A percentile compares a stretch with the other conserved stretches of the same genome.
Conservation (phyloP, 2,888 invertebrate species). For the Shargacucullia verbasci region DNA sequence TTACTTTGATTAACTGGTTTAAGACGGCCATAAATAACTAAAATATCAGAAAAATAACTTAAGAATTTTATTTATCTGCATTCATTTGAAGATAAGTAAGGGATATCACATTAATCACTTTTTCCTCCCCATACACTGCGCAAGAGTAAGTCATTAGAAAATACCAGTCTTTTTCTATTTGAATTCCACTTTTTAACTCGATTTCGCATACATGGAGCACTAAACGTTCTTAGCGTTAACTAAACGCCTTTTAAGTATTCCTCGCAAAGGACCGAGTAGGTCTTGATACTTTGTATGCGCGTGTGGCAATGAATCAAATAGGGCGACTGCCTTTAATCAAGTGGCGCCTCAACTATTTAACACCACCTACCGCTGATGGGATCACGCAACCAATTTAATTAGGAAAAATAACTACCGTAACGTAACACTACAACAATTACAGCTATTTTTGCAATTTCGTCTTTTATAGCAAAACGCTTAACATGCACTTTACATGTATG, state of each 20-base stretch:
- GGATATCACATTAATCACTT: constrained; percentile 16
- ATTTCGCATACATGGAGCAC: constrained; percentile 40
- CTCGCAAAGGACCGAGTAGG: constrained; percentile 40
- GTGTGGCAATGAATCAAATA: constrained; percentile 45
- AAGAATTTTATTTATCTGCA: constrained; percentile 10
- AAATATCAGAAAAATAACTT: constrained; percentile 4
- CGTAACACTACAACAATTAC: constrained; percentile 17
- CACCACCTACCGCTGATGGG: constrained; percentile 29
- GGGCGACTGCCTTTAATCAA: constrained; percentile 39
- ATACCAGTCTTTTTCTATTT: constrained; percentile 38
- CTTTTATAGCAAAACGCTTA: constrained; percentile 12
- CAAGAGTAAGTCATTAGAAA: constrained; percentile 45
- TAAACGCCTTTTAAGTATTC: constrained; percentile 47
- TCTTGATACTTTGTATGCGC: constrained; percentile 38
- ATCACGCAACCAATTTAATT: constrained; percentile 53
- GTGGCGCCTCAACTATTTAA: constrained; percentile 49
- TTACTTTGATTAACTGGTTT: too few relatives aligned
- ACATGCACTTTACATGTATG: constrained; percentile 18
- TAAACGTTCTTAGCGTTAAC: constrained; percentile 24
- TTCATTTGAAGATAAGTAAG: constrained; percentile 22
- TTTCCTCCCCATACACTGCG: constrained; percentile 19
- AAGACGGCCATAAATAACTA: too few relatives aligned
- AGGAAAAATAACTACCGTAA: constrained; percentile 37
- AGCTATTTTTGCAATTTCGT: constrained; percentile 29
- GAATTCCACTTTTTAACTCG: constrained; percentile 35